Conservation (phyloP, 2,797 vertebrate species). For the Champsocephalus esox region DNA sequence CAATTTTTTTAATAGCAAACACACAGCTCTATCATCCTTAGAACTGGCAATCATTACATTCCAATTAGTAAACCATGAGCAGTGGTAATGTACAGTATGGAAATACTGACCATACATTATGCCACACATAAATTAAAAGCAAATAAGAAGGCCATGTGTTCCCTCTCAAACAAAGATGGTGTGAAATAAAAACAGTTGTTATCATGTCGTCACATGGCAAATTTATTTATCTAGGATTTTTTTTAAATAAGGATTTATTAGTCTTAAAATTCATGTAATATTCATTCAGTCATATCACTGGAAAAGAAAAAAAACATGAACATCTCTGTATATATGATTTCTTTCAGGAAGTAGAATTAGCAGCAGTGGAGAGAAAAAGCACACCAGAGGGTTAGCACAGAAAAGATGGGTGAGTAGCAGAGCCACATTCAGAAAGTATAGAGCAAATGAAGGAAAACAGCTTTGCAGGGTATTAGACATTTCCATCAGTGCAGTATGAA, state of each 20-base stretch:
- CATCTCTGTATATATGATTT: constrained; percentile 79
- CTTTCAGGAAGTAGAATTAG: constrained; percentile 82
- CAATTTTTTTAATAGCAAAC: constrained; percentile 43
- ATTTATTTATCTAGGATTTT: constrained; percentile 82
- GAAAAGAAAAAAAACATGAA: constrained; percentile 54
- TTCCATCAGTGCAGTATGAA: constrained; percentile 69
- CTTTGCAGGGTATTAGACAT: constrained; percentile 44
- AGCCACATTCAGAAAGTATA: constrained; percentile 41
- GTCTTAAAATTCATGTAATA: constrained; percentile 81
- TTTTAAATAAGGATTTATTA: constrained; percentile 85
- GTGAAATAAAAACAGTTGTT: constrained; percentile 63
- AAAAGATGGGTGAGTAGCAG: constrained; percentile 44
- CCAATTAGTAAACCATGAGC: constrained; percentile 48
- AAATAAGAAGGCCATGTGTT: constrained; percentile 28
- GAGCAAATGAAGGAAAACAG: constrained; percentile 60
- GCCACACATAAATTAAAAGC: constrained; percentile 30
- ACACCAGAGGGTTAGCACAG: constrained; percentile 65
- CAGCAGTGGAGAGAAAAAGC: constrained; percentile 78
- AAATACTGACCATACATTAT: constrained; percentile 27
- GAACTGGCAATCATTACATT: constrained; percentile 17
- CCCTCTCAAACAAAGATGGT: constrained; percentile 38
- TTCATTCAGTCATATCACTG: constrained; percentile 83
- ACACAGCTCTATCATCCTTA: constrained; percentile 33
- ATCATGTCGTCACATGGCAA: constrained; percentile 63
- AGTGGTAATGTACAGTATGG: constrained; percentile 42